phyloP scores from a whole-genome alignment of 2,113 vertebrate species.

The Dermatemys mawii region DNA sequence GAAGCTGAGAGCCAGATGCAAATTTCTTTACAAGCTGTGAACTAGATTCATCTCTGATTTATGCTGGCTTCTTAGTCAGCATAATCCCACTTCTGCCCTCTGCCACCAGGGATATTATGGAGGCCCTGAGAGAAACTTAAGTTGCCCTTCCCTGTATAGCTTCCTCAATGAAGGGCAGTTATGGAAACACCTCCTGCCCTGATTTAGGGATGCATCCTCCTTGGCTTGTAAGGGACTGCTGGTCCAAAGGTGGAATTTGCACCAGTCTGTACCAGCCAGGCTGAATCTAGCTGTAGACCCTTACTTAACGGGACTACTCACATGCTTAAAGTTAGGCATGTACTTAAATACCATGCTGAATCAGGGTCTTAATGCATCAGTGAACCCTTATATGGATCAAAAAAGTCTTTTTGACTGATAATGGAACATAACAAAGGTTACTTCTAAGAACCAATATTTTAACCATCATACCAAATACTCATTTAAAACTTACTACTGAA shows the following conservation, averaged over 20 bases:
- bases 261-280: not conserved
- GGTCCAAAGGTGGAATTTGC: not conserved
- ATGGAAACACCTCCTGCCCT: not conserved
- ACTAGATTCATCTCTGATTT: not conserved
- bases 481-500: slow-evolving; percentile 12
- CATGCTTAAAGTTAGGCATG: rapidly evolving
- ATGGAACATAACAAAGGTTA: not conserved
- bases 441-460: not conserved
- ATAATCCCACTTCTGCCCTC: not conserved
- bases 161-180: not conserved
- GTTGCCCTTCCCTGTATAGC: not conserved
- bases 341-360: not conserved
- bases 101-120: not conserved
- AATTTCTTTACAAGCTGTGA: not conserved
- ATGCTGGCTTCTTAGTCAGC: not conserved
- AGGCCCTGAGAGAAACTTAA: not conserved
- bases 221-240: not conserved
- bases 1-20: not conserved
- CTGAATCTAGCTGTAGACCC: not conserved
- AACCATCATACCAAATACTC: not conserved
- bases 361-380: not conserved
- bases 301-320: not conserved
- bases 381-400: not conserved
- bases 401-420: not conserved
- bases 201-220: not conserved